Evolutionary conservation across 2,113 vertebrate species (phyloP).

Genomic region (Cavia porcellus): DNA sequence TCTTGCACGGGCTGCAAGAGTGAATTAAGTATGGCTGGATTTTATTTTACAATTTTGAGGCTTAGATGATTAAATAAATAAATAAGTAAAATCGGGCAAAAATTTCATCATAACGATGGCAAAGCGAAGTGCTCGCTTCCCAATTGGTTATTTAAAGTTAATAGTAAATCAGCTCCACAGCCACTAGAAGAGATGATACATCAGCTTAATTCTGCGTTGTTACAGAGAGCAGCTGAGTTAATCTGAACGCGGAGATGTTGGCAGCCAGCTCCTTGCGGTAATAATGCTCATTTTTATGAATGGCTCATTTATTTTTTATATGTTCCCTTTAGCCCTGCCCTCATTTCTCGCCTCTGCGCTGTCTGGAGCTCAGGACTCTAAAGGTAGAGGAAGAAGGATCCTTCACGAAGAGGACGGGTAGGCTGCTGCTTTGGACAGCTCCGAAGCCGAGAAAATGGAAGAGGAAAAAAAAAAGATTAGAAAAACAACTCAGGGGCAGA

Average conservation of each 20-base stretch:
- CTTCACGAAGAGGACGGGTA: neutral
- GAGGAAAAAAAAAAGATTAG: neutral
- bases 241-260: constrained; percentile 27
- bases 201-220: constrained; percentile 44
- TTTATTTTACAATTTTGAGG: constrained; percentile 65
- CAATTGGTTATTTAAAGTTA: constrained; percentile 50
- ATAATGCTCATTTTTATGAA: constrained; percentile 65
- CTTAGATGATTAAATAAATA: constrained; percentile 8
- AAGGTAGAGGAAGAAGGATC: neutral
- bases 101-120: neutral
- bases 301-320: constrained; percentile 68
- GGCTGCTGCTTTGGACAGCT: neutral
- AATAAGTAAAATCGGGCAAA: neutral
- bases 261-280: constrained; percentile 60
- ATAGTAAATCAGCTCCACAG: constrained; percentile 54
- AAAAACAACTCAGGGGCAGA: neutral
- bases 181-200: neutral
- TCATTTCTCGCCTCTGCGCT: neutral
- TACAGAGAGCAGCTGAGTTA: constrained; percentile 50
- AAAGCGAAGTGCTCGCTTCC: neutral
- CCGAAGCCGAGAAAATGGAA: neutral
- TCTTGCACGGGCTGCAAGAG: neutral
- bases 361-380: neutral
- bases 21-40: constrained; percentile 44
- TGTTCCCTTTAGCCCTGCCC: constrained; percentile 41